Conservation (phyloP, 2,797 vertebrate genomes). For the Pseudocheirus occidentalis region DNA sequence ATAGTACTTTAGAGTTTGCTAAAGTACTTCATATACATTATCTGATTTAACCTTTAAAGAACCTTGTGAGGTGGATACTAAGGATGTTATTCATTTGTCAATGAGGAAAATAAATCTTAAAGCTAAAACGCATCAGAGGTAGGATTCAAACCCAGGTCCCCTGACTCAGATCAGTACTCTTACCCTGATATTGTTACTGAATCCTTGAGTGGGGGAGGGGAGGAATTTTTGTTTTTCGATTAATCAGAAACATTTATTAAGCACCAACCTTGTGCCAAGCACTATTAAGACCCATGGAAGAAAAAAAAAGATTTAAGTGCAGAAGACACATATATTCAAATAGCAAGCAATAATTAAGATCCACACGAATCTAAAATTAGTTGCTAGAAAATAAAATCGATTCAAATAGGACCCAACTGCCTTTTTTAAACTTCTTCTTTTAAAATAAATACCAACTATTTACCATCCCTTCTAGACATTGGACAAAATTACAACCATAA, state of each 20-base stretch:
- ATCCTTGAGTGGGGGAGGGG: background rate
- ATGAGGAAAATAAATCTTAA: background rate
- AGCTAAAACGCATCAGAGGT: background rate
- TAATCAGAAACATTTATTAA: background rate
- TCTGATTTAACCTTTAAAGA: background rate
- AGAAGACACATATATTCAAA: background rate
- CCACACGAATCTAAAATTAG: constrained; percentile 46
- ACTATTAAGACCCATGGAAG: background rate
- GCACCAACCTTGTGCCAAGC: too few species aligned
- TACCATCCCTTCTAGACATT: constrained; percentile 59
- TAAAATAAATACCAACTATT: background rate
- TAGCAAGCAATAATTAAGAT: background rate
- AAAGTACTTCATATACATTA: background rate
- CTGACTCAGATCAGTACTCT: background rate
- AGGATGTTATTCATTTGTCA: background rate
- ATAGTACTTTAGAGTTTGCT: background rate
- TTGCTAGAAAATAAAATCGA: constrained; percentile 39
- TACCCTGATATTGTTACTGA: background rate
- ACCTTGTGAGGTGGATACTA: background rate
- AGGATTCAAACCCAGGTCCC: background rate
- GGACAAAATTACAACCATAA: constrained; percentile 59
- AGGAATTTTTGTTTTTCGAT: background rate
- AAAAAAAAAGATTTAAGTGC: background rate
- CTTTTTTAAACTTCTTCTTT: constrained; percentile 27
- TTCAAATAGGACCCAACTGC: constrained; percentile 67